These are phyloP conservation scores for Cervus canadensis DNA, from an alignment of 2,113 vertebrate genomes.

Conservation along the genomic window DNA sequence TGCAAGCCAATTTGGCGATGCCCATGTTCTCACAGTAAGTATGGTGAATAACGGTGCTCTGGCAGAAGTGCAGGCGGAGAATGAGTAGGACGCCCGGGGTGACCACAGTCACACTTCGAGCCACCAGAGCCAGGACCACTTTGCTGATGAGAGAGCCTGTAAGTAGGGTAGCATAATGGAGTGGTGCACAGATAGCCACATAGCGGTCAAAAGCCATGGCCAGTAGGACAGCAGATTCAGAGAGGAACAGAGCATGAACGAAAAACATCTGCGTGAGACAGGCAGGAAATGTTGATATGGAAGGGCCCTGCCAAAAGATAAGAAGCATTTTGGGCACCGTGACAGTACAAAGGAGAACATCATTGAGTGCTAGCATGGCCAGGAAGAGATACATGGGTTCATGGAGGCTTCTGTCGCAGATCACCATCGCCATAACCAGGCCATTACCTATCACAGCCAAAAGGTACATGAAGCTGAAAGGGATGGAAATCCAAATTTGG, in stretches of 20 bases:
- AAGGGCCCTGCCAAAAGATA: conserved; percentile 47
- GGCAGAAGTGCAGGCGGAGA: conserved; percentile 47
- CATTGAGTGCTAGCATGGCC: conserved; percentile 52
- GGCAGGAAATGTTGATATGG: neutral
- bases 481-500: conserved; percentile 61
- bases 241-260: conserved; percentile 59
- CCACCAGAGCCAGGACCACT: conserved; percentile 18
- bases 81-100: conserved; percentile 50
- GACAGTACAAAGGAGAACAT: conserved; percentile 58
- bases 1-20: conserved; percentile 63
- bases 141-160: conserved; percentile 52
- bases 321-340: conserved; percentile 53
- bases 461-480: conserved; percentile 59
- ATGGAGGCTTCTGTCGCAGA: conserved; percentile 35
- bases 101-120: conserved; percentile 51
- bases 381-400: conserved; percentile 64
- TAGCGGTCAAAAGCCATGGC: conserved; percentile 67
- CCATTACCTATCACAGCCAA: conserved; percentile 58
- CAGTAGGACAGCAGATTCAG: conserved; percentile 61
- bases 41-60: conserved; percentile 16
- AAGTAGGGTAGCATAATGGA: conserved; percentile 51
- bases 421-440: conserved; percentile 29
- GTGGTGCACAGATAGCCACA: conserved; percentile 59
- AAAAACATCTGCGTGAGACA: conserved; percentile 68
- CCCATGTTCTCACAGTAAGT: conserved; percentile 71